A percentile compares a stretch with the other conserved stretches of the same genome.
Conservation (phyloP, 2,797 vertebrate genomes). For the Bufotes viridis region DNA sequence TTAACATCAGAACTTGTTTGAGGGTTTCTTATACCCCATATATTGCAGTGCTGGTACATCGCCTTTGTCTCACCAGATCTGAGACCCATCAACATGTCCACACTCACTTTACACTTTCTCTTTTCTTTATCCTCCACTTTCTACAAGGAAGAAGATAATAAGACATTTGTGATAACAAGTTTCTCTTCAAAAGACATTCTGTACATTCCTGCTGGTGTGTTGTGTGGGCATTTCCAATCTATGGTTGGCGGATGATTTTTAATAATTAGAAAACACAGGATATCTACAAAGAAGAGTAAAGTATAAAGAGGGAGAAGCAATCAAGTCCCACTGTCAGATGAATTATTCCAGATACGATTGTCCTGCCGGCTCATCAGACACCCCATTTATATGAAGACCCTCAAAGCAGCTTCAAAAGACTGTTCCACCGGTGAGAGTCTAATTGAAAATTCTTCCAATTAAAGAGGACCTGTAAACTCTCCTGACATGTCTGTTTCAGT, state of each 20-base stretch:
- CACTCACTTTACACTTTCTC: slow-evolving; percentile 57
- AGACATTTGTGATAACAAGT: slow-evolving; percentile 7
- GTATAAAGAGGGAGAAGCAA: background rate
- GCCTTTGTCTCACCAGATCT: slow-evolving; percentile 46
- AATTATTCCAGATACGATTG: background rate
- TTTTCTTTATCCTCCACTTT: slow-evolving; percentile 42
- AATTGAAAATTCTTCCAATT: background rate
- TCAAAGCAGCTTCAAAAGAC: background rate
- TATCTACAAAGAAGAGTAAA: slow-evolving; percentile 5
- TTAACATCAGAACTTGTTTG: slow-evolving; percentile 34
- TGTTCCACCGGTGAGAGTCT: background rate
- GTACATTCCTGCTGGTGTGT: slow-evolving; percentile 25
- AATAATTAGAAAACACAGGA: background rate
- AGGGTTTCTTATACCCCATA: slow-evolving; percentile 32
- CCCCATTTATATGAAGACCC: slow-evolving; percentile 13
- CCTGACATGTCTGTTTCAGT: no score
- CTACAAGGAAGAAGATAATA: slow-evolving; percentile 48
- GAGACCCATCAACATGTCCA: slow-evolving; percentile 51
- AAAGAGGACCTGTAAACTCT: no score
- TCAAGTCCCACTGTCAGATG: background rate
- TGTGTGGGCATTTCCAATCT: slow-evolving; percentile 21
- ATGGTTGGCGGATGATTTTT: slow-evolving; percentile 20
- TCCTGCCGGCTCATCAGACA: background rate
- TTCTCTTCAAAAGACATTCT: slow-evolving; percentile 49
- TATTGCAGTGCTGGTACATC: slow-evolving; percentile 21